Percentiles rank a stretch among this genome's conserved stretches.
phyloP scores from a whole-genome alignment of 2,888 invertebrate species.

The Desoria tigrina region DNA sequence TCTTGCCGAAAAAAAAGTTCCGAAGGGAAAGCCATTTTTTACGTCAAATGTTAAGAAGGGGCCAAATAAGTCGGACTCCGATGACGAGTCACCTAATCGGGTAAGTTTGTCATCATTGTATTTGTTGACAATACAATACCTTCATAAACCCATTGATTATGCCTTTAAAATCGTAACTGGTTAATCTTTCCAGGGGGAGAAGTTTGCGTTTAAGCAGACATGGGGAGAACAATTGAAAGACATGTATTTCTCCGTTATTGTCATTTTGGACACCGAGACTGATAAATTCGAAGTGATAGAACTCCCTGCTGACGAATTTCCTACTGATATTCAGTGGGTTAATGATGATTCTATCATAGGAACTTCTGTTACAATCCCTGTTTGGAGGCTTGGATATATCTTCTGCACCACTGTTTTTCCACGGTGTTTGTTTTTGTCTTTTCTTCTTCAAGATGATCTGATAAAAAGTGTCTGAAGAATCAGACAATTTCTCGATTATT shows the following conservation, averaged over 20 bases:
- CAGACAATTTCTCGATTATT: no score
- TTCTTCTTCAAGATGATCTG: no score
- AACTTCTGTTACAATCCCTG: constrained; percentile 70
- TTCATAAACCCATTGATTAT: no score
- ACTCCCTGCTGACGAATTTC: constrained; percentile 45
- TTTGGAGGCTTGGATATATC: constrained; percentile 73
- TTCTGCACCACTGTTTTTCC: constrained; percentile 81
- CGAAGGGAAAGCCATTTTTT: constrained; percentile 72
- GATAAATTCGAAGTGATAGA: constrained; percentile 59
- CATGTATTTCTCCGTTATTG: constrained; percentile 70
- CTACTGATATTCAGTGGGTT: constrained; percentile 50
- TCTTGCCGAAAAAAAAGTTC: constrained; percentile 77
- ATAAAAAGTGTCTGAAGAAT: no score
- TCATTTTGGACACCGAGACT: constrained; percentile 66
- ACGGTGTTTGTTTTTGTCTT: no score
- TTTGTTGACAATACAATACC: no score
- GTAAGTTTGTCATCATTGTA: no score
- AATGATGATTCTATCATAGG: constrained; percentile 63
- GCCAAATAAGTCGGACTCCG: no score
- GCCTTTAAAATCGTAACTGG: no score
- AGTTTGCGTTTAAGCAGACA: constrained; percentile 70
- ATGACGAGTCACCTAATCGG: no score
- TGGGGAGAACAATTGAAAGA: constrained; percentile 84
- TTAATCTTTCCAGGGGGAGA: constrained; percentile 66
- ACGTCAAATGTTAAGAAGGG: constrained; percentile 8